Evolutionary conservation across 2,797 vertebrate species (phyloP).

Genomic region (Brotula barbata): DNA sequence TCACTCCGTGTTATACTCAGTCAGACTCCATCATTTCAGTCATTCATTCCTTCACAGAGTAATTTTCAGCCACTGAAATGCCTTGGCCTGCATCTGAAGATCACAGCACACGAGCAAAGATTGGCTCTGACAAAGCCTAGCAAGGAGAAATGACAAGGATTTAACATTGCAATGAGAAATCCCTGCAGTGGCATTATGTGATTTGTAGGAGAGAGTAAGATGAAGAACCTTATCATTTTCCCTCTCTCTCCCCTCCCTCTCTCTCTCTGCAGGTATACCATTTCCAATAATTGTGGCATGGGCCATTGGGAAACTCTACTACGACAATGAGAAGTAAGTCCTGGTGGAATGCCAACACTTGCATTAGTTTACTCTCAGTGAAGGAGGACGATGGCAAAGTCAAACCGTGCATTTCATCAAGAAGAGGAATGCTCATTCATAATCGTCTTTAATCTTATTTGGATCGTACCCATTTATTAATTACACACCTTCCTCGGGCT

Average conservation of each 20-base stretch:
- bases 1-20: constrained; percentile 46
- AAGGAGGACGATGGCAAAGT: constrained; percentile 45
- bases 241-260: background rate
- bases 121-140: constrained; percentile 56
- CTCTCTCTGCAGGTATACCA: constrained; percentile 86
- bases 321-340: constrained; percentile 97
- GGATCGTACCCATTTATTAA: constrained; percentile 35
- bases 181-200: constrained; percentile 25
- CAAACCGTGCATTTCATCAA: constrained; percentile 25
- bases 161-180: constrained; percentile 44
- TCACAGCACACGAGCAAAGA: constrained; percentile 29
- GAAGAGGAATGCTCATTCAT: constrained; percentile 54
- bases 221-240: constrained; percentile 32
- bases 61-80: constrained; percentile 18
- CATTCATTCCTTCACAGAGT: constrained; percentile 19
- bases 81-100: constrained; percentile 41
- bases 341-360: too few relatives aligned
- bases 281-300: constrained; percentile 95
- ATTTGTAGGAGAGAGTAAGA: constrained; percentile 42
- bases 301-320: constrained; percentile 96
- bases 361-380: background rate
- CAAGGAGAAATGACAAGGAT: constrained; percentile 33
- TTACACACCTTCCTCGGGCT: constrained; percentile 30
- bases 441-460: constrained; percentile 54
- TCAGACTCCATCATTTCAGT: constrained; percentile 34